phyloP scores from a whole-genome alignment of 2,888 invertebrate species.

The Malthinus flaveolus region DNA sequence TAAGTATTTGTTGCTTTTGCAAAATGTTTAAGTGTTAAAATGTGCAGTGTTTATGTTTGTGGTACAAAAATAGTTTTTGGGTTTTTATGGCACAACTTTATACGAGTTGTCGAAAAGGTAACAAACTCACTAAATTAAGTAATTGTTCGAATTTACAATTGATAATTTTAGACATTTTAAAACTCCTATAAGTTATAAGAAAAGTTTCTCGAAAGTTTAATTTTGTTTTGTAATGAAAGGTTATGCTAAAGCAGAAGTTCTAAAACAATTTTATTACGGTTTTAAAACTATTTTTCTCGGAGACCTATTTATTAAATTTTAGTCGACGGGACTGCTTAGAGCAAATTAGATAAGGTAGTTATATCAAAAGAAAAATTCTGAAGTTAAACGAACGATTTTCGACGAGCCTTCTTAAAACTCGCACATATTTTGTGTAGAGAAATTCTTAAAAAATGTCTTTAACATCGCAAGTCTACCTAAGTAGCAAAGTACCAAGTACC shows the following conservation, averaged over 20 bases:
- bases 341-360: no score
- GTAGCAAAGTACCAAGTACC: no score
- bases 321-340: no score
- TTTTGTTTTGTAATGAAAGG: constrained; percentile 38
- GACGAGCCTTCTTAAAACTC: no score
- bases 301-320: no score
- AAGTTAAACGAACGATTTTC: no score
- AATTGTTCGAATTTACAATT: background rate
- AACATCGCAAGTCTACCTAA: no score
- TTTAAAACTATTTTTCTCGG: no score
- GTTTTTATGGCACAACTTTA: constrained; percentile 36
- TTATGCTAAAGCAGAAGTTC: constrained; percentile 21
- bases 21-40: constrained; percentile 40
- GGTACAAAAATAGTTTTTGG: constrained; percentile 41
- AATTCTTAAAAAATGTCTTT: no score
- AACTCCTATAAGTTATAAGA: background rate
- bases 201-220: constrained; percentile 33
- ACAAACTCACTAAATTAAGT: constrained; percentile 7
- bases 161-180: background rate
- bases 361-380: no score
- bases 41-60: constrained; percentile 41
- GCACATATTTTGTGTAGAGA: no score
- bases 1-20: constrained; percentile 30
- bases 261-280: background rate
- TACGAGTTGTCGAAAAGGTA: constrained; percentile 32